phyloP scores from a whole-genome alignment of 2,113 vertebrate species.

The Fulmarus glacialis region DNA sequence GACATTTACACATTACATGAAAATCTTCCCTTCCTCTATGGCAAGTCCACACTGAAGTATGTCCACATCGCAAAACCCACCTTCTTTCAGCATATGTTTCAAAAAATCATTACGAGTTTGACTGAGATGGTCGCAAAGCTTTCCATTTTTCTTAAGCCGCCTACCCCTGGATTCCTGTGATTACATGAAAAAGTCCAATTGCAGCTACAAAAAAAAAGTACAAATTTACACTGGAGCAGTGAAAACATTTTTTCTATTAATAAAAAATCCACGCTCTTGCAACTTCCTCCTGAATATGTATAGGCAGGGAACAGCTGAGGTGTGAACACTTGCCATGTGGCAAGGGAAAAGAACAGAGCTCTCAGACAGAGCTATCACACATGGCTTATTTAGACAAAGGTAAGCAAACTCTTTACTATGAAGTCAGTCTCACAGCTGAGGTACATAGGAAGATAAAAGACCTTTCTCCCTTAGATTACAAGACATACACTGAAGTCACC shows the following conservation, averaged over 20 bases:
- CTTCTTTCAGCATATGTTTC: background rate
- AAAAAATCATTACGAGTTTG: background rate
- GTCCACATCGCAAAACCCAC: background rate
- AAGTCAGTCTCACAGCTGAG: background rate
- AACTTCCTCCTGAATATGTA: constrained; percentile 38
- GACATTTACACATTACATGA: background rate
- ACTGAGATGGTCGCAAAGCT: background rate
- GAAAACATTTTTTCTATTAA: background rate
- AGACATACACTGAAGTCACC: background rate
- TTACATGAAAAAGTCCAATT: background rate
- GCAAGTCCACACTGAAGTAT: background rate
- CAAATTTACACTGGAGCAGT: background rate
- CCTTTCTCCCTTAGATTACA: background rate
- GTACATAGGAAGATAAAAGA: background rate
- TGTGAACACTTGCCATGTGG: constrained; percentile 54
- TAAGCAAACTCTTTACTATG: background rate
- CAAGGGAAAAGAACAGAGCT: background rate
- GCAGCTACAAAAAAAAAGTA: background rate
- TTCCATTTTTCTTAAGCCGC: background rate
- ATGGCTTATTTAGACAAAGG: background rate
- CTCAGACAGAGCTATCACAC: background rate
- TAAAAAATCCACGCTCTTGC: background rate
- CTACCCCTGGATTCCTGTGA: background rate
- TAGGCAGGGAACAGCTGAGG: constrained; percentile 38
- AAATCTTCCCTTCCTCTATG: background rate